These are phyloP conservation scores for Charadrius vociferus DNA, from an alignment of 2,113 vertebrate genomes.

Conservation along the genomic window DNA sequence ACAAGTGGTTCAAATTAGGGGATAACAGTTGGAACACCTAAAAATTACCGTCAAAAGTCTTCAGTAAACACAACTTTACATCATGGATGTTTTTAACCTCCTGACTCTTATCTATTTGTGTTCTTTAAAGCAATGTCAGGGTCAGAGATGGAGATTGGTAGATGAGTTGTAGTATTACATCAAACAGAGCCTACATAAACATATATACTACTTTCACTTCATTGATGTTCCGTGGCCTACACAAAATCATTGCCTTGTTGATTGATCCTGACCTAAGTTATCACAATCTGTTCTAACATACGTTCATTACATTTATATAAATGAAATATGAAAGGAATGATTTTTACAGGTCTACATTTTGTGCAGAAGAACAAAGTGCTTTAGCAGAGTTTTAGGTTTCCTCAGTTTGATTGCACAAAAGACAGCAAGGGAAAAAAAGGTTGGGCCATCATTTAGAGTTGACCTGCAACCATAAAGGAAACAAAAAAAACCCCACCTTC, in stretches of 20 bases:
- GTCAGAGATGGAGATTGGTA: constrained; percentile 7
- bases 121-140: constrained; percentile 38
- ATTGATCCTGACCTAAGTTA: not conserved
- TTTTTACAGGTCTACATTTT: not conserved
- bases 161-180: constrained; percentile 49
- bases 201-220: not conserved
- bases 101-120: constrained; percentile 24
- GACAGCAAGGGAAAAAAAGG: not conserved
- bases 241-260: not conserved
- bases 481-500: not conserved
- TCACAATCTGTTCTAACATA: not conserved
- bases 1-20: not conserved
- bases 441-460: not conserved
- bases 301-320: not conserved
- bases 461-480: not conserved
- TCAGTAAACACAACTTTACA: constrained; percentile 21
- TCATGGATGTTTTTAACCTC: constrained; percentile 17
- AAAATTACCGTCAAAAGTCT: not conserved
- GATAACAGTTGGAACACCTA: not conserved
- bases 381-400: not conserved
- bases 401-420: not conserved
- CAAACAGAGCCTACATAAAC: constrained; percentile 10
- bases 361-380: not conserved
- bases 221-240: not conserved
- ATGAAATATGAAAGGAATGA: not conserved